These are phyloP conservation scores for Acleris sparsana DNA, from an alignment of 2,888 invertebrate genomes.

Conservation along the genomic window DNA sequence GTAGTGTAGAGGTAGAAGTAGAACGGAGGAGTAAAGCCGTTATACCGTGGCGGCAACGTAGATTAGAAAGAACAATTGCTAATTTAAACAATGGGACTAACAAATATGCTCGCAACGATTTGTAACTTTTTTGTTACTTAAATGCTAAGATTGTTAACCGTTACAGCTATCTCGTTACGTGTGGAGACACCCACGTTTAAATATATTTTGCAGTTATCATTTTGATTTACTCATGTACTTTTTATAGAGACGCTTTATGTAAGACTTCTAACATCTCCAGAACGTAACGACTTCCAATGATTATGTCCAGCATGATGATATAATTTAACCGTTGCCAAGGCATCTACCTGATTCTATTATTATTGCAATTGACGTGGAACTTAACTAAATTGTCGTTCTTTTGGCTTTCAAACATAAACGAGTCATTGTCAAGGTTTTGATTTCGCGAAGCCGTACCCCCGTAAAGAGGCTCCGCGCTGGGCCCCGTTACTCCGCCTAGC, in stretches of 20 bases:
- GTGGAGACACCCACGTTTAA: conserved; percentile 11
- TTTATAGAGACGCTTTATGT: no score
- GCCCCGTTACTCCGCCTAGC: conserved; percentile 73
- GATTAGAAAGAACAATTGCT: conserved; percentile 33
- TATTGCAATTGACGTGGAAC: no score
- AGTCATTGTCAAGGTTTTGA: conserved; percentile 53
- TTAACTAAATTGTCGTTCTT: neutral
- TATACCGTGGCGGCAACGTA: conserved; percentile 27
- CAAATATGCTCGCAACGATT: conserved; percentile 22
- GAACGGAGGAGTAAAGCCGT: conserved; percentile 2
- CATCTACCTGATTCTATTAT: neutral
- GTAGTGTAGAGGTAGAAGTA: no score
- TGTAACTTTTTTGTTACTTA: conserved; percentile 33
- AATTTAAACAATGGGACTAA: conserved; percentile 34
- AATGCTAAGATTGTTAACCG: conserved; percentile 29
- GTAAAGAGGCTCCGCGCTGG: conserved; percentile 57
- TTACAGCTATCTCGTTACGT: conserved; percentile 23
- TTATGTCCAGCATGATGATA: no score
- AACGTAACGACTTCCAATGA: no score
- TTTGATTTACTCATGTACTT: neutral
- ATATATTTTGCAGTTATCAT: conserved; percentile 8
- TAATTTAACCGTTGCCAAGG: neutral
- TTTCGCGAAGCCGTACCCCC: conserved; percentile 48
- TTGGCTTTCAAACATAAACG: conserved; percentile 35
- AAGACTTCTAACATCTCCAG: no score